Evolutionary conservation across 2,113 vertebrate species (phyloP).

Genomic region (Cranoglanis bouderius): DNA sequence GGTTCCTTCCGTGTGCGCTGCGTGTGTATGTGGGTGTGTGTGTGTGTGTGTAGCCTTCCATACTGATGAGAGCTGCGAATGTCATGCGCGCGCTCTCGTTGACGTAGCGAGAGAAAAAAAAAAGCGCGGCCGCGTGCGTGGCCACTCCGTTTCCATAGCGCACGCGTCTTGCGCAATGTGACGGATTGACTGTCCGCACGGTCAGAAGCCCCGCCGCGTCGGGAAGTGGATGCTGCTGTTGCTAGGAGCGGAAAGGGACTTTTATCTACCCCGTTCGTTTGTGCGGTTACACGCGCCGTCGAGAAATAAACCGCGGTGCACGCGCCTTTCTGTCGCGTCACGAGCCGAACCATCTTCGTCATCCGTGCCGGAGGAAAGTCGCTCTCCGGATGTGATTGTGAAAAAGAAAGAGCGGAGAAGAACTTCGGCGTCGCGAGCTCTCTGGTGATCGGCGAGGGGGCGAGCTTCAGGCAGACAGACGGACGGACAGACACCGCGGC

Average conservation of each 20-base stretch:
- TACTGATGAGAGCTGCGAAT: constrained; percentile 71
- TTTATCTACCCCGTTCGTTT: not conserved
- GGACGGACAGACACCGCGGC: not conserved
- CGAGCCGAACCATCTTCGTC: constrained; percentile 49
- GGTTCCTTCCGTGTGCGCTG: not conserved
- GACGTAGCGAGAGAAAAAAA: constrained; percentile 63
- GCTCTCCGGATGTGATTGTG: constrained; percentile 63
- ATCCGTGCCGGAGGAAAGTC: constrained; percentile 59
- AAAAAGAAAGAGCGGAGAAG: constrained; percentile 9
- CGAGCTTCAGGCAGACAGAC: constrained; percentile 24
- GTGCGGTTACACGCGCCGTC: not conserved
- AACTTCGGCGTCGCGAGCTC: not conserved
- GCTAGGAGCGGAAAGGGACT: not conserved
- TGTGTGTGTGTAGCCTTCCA: constrained; percentile 65
- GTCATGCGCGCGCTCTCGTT: constrained; percentile 59
- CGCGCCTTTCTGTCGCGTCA: constrained; percentile 39
- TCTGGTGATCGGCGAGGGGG: not conserved
- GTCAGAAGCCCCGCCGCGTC: constrained; percentile 48
- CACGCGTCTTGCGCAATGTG: constrained; percentile 87
- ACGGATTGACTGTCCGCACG: constrained; percentile 73
- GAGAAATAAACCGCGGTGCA: constrained; percentile 26
- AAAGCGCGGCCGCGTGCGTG: constrained; percentile 71
- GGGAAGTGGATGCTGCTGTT: constrained; percentile 24
- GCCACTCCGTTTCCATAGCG: constrained; percentile 76
- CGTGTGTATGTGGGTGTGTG: constrained; percentile 1